Base-by-base conservation (phyloP, 2,888 invertebrate genomes). In the Drosophila austrosaltans region DNA sequence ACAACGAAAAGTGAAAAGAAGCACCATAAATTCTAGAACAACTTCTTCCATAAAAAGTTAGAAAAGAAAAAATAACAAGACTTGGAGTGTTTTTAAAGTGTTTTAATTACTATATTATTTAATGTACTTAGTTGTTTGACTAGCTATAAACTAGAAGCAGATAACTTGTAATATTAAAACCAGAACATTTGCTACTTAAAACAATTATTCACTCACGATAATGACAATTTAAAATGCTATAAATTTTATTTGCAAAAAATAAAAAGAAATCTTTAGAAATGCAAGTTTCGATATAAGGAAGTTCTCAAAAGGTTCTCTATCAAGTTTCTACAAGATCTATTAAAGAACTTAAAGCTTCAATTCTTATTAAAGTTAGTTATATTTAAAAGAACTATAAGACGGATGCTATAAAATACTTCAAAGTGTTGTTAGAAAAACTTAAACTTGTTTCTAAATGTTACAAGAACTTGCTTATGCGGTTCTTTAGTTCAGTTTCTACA, bases 91-190 rank as follows among this genome's bases (percentile, higher is more conserved):
- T 20, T 44, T 6, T 6, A 20, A 20, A 44, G 44, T 39, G 39
- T 44, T 25, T 48, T 48, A 48, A 48, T 48, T 48, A 25, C 48
- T 48, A 4, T 25, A 48, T 25, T 25, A 25, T 48, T 48, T 48
- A 16, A 42, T n/a, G 10, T 42, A 16, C 6, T 42, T 16, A 42
- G 16, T 42, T 48, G 48, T 48, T 48, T 25, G 48, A 48, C 48
- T 25, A 25, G 48, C 48, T 22, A 48, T 22, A 48, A 48, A 22
- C 2, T 48, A 3, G 7, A 48, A 1, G 4, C 10, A 48, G 16
- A 16, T 16, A 16, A 20, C 36, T 36, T 36, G 36, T 36, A 36
- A 36, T 36, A 36, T 36, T 36, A 36, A 36, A 36, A 36, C 36
- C 36, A 10, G 36, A 36, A 22, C 48, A 25, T 48, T 48, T 25